Conservation (phyloP, 64 coral and sea anemone genomes). For the Actinia equina region DNA sequence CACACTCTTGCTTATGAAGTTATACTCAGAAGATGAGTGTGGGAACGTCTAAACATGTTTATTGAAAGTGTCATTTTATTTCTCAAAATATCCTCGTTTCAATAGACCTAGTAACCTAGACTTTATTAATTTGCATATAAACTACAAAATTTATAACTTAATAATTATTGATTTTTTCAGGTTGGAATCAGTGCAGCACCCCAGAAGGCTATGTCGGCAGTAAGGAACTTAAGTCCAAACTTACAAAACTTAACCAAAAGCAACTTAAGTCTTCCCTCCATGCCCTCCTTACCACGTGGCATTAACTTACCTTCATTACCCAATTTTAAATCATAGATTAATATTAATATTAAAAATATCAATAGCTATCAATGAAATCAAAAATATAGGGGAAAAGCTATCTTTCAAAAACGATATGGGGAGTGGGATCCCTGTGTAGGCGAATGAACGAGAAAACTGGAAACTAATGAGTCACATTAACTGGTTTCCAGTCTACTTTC, state of each 20-base stretch:
- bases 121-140: too few species aligned
- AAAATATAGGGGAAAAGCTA: neutral
- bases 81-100: too few species aligned
- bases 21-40: too few species aligned
- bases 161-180: constrained; percentile 40
- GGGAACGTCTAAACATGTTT: too few species aligned
- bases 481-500: neutral
- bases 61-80: too few species aligned
- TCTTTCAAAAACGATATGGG: neutral
- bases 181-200: constrained; percentile 91
- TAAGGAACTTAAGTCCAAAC: constrained; percentile 92
- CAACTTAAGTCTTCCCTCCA: constrained; percentile 67
- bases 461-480: neutral
- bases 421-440: neutral
- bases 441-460: neutral
- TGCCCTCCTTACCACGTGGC: constrained; percentile 77
- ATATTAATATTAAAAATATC: neutral
- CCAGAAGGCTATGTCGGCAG: constrained; percentile 89
- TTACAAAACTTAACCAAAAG: constrained; percentile 90
- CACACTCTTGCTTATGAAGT: too few species aligned
- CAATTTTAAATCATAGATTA: constrained; percentile 55
- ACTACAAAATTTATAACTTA: neutral
- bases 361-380: neutral
- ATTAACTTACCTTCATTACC: constrained; percentile 82
- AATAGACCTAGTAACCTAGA: too few species aligned